Percentiles rank a stretch among this genome's conserved stretches.
These are phyloP conservation scores for Clostera curtula DNA, from an alignment of 2,888 invertebrate genomes.

Conservation along the genomic window DNA sequence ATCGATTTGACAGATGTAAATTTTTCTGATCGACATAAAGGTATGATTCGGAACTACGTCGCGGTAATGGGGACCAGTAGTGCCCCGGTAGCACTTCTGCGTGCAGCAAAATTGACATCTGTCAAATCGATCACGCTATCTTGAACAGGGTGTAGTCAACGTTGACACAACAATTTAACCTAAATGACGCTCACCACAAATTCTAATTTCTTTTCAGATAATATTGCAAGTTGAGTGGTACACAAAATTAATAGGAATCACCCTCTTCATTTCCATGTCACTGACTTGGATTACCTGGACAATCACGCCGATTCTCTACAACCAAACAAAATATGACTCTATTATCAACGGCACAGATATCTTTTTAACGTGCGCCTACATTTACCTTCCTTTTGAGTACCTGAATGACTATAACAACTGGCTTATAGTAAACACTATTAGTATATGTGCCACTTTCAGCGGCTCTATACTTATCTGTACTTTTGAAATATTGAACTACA, in stretches of 20 bases:
- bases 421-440: conserved; percentile 21
- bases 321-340: conserved; percentile 15
- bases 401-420: conserved; percentile 27
- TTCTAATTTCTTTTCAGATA: conserved; percentile 9
- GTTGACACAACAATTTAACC: no score
- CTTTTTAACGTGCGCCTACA: conserved; percentile 29
- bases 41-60: no score
- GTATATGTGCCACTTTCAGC: conserved; percentile 13
- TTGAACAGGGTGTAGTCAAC: no score
- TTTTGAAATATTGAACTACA: conserved; percentile 27
- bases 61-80: no score
- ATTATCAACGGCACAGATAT: conserved; percentile 24
- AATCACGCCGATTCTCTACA: conserved; percentile 13
- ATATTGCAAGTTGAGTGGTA: conserved; percentile 12
- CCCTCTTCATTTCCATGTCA: conserved; percentile 6
- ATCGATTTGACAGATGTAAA: no score
- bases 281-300: conserved; percentile 10
- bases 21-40: no score
- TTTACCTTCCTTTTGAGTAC: conserved; percentile 36
- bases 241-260: conserved; percentile 8
- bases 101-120: no score
- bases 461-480: conserved; percentile 14
- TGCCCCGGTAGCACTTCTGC: no score
- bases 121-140: no score
- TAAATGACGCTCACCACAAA: no score